phyloP scores from a whole-genome alignment of 2,888 invertebrate genomes.

The Malthinus flaveolus region DNA sequence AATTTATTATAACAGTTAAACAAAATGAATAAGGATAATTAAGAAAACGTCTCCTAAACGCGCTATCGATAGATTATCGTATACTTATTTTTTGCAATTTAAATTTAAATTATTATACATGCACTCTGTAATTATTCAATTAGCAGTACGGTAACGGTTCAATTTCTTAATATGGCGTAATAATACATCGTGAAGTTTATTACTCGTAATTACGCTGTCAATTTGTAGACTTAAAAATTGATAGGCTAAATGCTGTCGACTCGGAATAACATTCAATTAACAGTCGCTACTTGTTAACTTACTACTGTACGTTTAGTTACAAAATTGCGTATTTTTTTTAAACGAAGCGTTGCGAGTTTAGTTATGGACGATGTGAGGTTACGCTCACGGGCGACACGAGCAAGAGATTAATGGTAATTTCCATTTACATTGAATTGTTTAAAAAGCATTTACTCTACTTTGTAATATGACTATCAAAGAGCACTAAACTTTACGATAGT shows the following conservation, averaged over 20 bases:
- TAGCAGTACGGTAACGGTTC: conserved; percentile 19
- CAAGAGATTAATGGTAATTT: too few species aligned
- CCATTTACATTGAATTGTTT: too few species aligned
- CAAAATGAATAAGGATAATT: conserved; percentile 3
- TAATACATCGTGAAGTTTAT: conserved; percentile 24
- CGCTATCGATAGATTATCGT: neutral
- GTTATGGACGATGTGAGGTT: too few species aligned
- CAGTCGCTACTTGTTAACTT: conserved; percentile 4
- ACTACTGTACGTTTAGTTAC: too few species aligned
- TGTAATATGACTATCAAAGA: too few species aligned
- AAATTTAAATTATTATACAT: conserved; percentile 11
- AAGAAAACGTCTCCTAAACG: neutral
- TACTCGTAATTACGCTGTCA: conserved; percentile 26
- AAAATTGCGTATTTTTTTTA: too few species aligned
- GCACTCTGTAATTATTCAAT: conserved; percentile 30
- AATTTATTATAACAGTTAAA: neutral
- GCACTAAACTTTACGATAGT: too few species aligned
- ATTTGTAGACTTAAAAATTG: conserved; percentile 24
- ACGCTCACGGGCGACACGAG: too few species aligned
- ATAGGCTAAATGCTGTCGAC: conserved; percentile 14
- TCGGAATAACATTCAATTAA: conserved; percentile 15
- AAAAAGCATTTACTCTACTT: too few species aligned
- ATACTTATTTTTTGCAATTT: conserved; percentile 11
- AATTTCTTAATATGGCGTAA: conserved; percentile 16
- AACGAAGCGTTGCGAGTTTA: too few species aligned